These are phyloP conservation scores for Trigoniulus corallinus DNA, from an alignment of 1,140 invertebrate species.

Conservation along the genomic window DNA sequence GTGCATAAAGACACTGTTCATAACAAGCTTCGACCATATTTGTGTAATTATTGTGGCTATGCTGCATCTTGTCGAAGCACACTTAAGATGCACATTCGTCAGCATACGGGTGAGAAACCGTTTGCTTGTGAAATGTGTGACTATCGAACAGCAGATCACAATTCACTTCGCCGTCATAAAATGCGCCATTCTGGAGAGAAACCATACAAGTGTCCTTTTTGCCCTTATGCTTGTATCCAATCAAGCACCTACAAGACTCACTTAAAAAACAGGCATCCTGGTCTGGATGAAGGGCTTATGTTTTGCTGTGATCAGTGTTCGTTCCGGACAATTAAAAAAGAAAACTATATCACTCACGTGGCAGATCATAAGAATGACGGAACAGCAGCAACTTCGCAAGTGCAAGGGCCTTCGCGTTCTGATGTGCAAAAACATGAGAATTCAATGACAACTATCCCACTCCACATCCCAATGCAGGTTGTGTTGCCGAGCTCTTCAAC, in stretches of 20 bases:
- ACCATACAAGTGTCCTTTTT: conserved; percentile 48
- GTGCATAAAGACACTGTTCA: conserved; percentile 31
- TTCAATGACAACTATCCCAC: neutral
- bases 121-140: conserved; percentile 21
- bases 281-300: conserved; percentile 18
- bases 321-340: conserved; percentile 25
- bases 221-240: conserved; percentile 50
- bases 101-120: conserved; percentile 36
- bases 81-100: conserved; percentile 26
- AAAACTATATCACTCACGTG: conserved; percentile 22
- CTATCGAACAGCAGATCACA: conserved; percentile 30
- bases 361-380: conserved; percentile 22
- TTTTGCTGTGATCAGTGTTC: conserved; percentile 25
- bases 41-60: conserved; percentile 40
- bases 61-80: conserved; percentile 21
- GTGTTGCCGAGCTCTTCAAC: neutral
- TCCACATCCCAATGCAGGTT: neutral
- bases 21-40: conserved; percentile 38
- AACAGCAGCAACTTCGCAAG: no score
- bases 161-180: conserved; percentile 28
- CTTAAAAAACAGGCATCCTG: conserved; percentile 33
- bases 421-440: no score
- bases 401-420: no score
- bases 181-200: conserved; percentile 27
- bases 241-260: conserved; percentile 43